A percentile compares a stretch with the other conserved stretches of the same genome.
phyloP scores from a whole-genome alignment of 2,113 vertebrate species.

The Sinocyclocheilus anophthalmus region DNA sequence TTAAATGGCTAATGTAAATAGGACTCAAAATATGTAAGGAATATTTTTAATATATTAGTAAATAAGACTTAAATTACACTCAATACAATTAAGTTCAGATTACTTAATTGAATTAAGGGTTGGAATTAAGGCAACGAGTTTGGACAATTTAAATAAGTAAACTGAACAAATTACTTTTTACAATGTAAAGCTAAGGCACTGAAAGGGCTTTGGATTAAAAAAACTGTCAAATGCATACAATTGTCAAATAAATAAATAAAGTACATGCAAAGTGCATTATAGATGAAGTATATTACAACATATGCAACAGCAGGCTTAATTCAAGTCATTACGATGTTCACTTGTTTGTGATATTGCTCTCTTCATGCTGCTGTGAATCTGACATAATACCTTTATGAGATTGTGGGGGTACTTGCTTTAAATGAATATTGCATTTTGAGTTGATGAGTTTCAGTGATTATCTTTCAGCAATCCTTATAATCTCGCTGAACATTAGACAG shows the following conservation, averaged over 20 bases:
- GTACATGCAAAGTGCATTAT: not conserved
- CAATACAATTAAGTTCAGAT: no score
- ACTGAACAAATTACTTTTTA: no score
- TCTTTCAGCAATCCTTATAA: constrained; percentile 26
- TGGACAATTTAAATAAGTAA: no score
- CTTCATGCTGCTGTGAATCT: not conserved
- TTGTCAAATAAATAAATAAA: not conserved
- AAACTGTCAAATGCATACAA: not conserved
- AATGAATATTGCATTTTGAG: constrained; percentile 16
- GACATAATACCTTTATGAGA: constrained; percentile 5
- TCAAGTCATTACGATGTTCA: constrained; percentile 3
- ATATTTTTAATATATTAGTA: no score
- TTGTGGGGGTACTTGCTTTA: not conserved
- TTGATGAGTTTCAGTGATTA: constrained; percentile 6
- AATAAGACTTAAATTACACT: no score
- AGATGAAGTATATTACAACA: not conserved
- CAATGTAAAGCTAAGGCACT: no score
- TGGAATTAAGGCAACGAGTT: no score
- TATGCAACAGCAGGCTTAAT: constrained; percentile 17
- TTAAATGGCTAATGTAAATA: no score
- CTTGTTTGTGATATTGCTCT: not conserved
- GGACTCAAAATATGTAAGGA: no score
- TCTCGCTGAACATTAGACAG: constrained; percentile 7
- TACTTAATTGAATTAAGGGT: no score
- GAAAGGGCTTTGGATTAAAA: not conserved